Base-by-base conservation (phyloP, 2,888 invertebrate species). In the Epirrita christyi region DNA sequence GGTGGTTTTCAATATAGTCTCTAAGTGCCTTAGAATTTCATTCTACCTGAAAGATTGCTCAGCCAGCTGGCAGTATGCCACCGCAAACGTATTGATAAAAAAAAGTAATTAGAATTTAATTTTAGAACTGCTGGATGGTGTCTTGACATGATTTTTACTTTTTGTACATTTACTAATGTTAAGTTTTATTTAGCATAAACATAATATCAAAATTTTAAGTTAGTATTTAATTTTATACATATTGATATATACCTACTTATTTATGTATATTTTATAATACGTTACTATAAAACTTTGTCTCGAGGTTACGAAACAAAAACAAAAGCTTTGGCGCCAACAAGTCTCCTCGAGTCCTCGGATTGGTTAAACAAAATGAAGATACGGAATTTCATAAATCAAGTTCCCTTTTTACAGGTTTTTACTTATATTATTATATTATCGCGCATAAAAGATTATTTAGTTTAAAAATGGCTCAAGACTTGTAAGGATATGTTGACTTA, bases 101-200 rank as follows among this genome's bases (percentile, higher is more conserved):
- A n/a, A 63, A 58, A 63, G 43, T 56, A 63, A 66, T 59, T 58
- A 65, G 11, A 57, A 62, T 54, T 57, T 58, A 59, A 60, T 42
- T 66, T 61, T 36, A 44, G 51, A 54, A 55, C 14, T 11, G 50
- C 28, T 61, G 27, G 40, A 28, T 49, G 27, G 36, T 27, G 43
- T 47, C 1, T 11, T 43, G 21, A 3, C 21, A 21, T 21, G 2
- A 21, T 2, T 21, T 21, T 21, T 21, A 21, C 4, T 21, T 21
- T 21, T 21, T 2, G 21, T 21, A 21, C 21, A 21, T 21, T n/a
- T n/a, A n/a, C n/a, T n/a, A n/a, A n/a, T 21, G 21, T 21, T 21
- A 21, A 21, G 21, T 21, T 21, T 21, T 21, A 21, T 21, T 21
- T 21, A 3, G 21, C 21, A 21, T 21, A 21, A 21, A 21, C 21